These are phyloP conservation scores for Latrodectus hesperus DNA, from an alignment of 2,888 invertebrate species.

Conservation along the genomic window DNA sequence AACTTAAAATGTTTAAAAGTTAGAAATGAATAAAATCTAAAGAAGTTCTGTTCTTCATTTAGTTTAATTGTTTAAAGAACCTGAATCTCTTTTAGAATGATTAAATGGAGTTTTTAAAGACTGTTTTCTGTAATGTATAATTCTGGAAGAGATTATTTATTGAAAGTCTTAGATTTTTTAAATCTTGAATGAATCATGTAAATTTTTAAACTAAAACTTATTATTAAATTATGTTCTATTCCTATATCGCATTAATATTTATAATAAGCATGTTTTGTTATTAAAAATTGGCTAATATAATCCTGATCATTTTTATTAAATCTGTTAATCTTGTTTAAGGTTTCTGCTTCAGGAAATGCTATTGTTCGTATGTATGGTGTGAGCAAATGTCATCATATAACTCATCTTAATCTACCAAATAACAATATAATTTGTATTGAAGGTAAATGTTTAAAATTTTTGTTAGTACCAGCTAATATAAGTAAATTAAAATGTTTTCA, in stretches of 20 bases:
- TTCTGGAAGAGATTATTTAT: no score
- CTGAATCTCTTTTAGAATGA: no score
- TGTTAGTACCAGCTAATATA: background rate
- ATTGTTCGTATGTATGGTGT: conserved; percentile 91
- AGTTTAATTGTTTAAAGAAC: no score
- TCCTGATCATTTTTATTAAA: no score
- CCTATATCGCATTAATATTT: background rate
- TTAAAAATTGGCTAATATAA: no score
- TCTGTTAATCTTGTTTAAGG: conserved; percentile 77
- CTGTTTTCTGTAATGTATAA: no score
- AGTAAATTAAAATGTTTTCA: background rate
- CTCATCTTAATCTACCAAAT: conserved; percentile 87
- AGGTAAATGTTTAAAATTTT: conserved; percentile 75
- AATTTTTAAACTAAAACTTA: background rate
- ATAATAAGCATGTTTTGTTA: background rate
- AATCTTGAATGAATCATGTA: no score
- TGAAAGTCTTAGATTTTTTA: no score
- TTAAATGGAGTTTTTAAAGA: no score
- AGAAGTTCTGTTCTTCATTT: no score
- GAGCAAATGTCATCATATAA: conserved; percentile 85
- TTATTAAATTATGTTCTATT: background rate
- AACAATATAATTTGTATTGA: conserved; percentile 93
- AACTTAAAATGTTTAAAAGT: no score
- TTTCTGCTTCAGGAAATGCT: conserved; percentile 89
- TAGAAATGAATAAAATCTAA: no score